Base-by-base conservation (phyloP, 1,140 invertebrate species). In the Uloborus diversus region DNA sequence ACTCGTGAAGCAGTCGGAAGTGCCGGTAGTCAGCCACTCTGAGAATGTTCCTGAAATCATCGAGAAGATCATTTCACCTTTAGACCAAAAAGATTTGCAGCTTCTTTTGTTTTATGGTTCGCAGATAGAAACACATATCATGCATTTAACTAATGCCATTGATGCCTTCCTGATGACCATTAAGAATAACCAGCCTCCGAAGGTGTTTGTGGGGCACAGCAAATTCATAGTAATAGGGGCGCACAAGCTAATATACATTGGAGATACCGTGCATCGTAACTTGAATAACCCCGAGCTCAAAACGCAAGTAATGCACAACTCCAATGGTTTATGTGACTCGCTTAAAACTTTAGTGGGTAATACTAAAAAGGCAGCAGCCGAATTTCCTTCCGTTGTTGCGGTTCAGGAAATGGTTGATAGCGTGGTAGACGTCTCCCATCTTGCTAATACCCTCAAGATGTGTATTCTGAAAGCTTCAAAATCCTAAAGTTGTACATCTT, bases 371-470 rank as follows among this genome's bases (percentile, higher is more conserved):
- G 95, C 95, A 1, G 95, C 95, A 2, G 89, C 94, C 49, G 93
- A 96, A 86, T 97, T 96, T 85, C 96, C 95, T 0, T 94, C 93
- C 83, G 94, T 96, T 1, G 90, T 90, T 23, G 94, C 94, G 0
- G 94, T 97, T 0, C 94, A 96, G 82, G 94, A 95, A 81, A 98
- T 98, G 95, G 94, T 96, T 0, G 94, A 96, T 85, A 91, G 94
- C 13, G 92, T 97, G 23, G 91, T 93, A 13, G 92, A 93, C 84
- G 92, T 95, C 25, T 94, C 93, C 0, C 91, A 92, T 85, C 88
- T 93, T 69, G 93, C 93, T 0, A 90, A 90, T 79, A 91, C 93
- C 84, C 89, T 95, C 25, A 94, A 93, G 85, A 85, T 90, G 73
- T 89, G 91, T 81, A 89, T 93, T 84, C 85, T 90, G 59, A 88